Evolutionary conservation across 2,888 invertebrate species (phyloP), one percentile per base, ranked within the genome.

Genomic region (Tethea ocularis): DNA sequence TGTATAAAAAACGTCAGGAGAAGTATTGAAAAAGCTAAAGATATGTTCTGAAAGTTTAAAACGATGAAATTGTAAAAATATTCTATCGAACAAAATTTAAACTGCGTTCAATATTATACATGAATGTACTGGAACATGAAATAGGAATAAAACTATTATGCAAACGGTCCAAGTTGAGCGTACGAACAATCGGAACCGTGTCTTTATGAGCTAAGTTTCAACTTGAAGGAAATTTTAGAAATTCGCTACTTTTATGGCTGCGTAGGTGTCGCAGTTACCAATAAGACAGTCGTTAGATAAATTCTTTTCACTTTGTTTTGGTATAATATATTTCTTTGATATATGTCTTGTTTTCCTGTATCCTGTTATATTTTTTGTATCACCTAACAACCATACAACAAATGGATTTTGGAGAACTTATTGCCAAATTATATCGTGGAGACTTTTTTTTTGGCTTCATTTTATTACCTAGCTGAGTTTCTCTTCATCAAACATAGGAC

Each of bases 91-190:
- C 67, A 65, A 72, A 79, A 77, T 81, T 78, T 76, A 73, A 75
- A 78, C 63, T 76, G 74, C 69, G 72, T 80, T 73, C 77, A 72
- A 83, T 82, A 82, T 80, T 78, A 77, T 80, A 76, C 75, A 73
- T 67, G 74, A 82, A 80, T 81, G 71, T 75, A 78, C 63, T 66
- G 68, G 72, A 76, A 84, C 79, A 80, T 84, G 81, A 80, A 85
- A 84, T 82, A 78, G 77, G 79, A 84, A 87, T 88, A 88, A 85
- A 87, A 88, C 87, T 83, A 86, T 91, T 87, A 89, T 86, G 84
- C 82, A 84, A 88, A 88, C 83, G 71, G 77, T 81, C 67, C 64
- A 80, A 86, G 74, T 86, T 76, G 76, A 73, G 60, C 78, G 76
- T 76, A 72, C 71, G 77, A 83, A 81, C 85, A 79, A 86, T 81